Percentiles rank a stretch among this genome's conserved stretches.
Evolutionary conservation across 2,797 vertebrate genomes (phyloP).

Genomic region (Scleropages formosus): DNA sequence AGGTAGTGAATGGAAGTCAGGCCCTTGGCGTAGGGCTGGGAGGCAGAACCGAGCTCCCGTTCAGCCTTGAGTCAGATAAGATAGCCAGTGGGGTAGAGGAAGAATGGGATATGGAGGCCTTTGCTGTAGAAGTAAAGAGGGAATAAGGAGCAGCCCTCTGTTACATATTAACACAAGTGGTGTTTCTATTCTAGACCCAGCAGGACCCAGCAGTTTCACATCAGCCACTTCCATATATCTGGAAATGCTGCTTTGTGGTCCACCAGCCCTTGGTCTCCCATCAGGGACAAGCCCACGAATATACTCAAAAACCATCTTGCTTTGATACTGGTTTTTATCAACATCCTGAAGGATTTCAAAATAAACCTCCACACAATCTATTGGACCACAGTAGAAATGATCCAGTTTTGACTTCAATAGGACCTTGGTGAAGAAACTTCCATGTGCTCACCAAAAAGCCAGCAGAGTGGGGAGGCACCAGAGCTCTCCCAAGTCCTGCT

Average conservation of each 20-base stretch:
- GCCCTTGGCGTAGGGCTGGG: not conserved
- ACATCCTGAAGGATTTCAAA: not conserved
- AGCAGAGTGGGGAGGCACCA: not conserved
- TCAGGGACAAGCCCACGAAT: too few relatives aligned
- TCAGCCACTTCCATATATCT: not conserved
- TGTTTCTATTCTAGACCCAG: not conserved
- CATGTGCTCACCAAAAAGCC: not conserved
- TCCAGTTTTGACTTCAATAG: slow-evolving; percentile 8
- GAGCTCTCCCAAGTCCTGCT: not conserved
- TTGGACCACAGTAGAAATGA: not conserved
- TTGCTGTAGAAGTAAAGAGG: not conserved
- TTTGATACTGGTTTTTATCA: not conserved
- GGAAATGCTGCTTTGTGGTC: not conserved
- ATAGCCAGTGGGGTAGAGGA: slow-evolving; percentile 29
- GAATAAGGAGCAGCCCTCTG: not conserved
- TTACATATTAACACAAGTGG: not conserved
- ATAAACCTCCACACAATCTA: slow-evolving; percentile 5
- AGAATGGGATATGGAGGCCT: not conserved
- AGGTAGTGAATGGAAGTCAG: slow-evolving; percentile 8
- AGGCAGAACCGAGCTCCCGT: slow-evolving; percentile 30
- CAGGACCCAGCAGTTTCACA: not conserved
- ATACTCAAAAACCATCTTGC: too few relatives aligned
- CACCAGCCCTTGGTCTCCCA: not conserved
- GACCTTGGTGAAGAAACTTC: not conserved
- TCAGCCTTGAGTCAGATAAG: slow-evolving; percentile 44